Conservation (phyloP, 2,113 vertebrate species). For the Corvus hawaiiensis region DNA sequence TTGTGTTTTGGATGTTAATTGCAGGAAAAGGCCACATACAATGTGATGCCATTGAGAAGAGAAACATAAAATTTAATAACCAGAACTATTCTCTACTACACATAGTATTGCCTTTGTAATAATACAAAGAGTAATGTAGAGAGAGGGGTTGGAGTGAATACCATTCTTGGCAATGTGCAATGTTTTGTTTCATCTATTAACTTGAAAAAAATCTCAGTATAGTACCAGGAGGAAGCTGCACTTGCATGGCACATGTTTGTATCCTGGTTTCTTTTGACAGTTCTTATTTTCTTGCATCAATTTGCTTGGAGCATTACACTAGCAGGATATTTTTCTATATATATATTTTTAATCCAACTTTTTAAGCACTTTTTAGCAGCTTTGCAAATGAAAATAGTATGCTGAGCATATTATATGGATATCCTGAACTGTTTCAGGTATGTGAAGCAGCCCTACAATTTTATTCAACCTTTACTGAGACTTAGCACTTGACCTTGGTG, state of each 20-base stretch:
- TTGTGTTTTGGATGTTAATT: slow-evolving; percentile 63
- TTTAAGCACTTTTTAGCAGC: neutral
- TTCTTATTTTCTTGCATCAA: neutral
- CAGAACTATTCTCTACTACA: neutral
- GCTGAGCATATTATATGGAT: neutral
- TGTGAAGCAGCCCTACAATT: neutral
- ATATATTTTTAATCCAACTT: neutral
- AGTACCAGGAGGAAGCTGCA: neutral
- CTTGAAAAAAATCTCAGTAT: neutral
- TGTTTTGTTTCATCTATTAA: neutral
- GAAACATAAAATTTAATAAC: slow-evolving; percentile 46
- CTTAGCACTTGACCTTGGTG: neutral
- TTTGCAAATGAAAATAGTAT: neutral
- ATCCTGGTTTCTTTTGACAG: neutral
- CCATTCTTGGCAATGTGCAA: neutral
- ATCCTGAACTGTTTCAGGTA: neutral
- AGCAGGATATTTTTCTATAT: neutral
- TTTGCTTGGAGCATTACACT: neutral
- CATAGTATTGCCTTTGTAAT: neutral
- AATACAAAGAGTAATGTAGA: neutral
- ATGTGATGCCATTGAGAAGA: slow-evolving; percentile 33
- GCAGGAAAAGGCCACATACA: slow-evolving; percentile 37
- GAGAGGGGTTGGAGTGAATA: neutral
- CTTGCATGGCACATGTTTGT: neutral
- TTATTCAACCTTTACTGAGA: neutral